Percentiles rank a stretch among this genome's conserved stretches.
These are phyloP conservation scores for Callionymus lyra DNA, from an alignment of 2,113 vertebrate species.

Conservation along the genomic window DNA sequence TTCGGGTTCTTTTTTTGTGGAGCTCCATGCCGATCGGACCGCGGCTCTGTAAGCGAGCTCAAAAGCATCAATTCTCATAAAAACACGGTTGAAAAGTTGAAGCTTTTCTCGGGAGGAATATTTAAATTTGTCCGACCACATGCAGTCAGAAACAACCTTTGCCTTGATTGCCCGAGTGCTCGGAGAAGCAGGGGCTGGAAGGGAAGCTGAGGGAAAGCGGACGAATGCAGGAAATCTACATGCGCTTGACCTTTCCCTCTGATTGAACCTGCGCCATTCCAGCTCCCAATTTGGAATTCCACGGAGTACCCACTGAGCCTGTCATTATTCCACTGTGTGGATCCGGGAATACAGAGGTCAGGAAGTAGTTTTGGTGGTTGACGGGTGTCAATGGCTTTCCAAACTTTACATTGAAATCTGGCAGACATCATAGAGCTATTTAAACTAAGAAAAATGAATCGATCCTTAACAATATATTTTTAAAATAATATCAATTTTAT, in stretches of 20 bases:
- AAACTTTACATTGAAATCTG: too few species aligned
- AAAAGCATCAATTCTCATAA: too few species aligned
- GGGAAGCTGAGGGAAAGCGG: constrained; percentile 27
- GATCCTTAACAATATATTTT: too few species aligned
- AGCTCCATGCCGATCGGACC: too few species aligned
- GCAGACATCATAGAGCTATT: too few species aligned
- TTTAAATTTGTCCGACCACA: constrained; percentile 52
- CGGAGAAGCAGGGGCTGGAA: constrained; percentile 28
- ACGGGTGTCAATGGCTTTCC: constrained; percentile 29
- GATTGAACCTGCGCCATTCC: constrained; percentile 57
- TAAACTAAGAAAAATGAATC: too few species aligned
- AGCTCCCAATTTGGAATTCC: constrained; percentile 60
- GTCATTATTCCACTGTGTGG: constrained; percentile 51
- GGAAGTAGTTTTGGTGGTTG: constrained; percentile 49
- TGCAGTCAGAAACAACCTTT: constrained; percentile 43
- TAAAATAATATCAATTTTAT: too few species aligned
- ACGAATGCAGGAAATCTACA: constrained; percentile 42
- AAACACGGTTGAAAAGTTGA: constrained; percentile 1
- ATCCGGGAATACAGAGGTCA: constrained; percentile 46
- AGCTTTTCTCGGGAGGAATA: constrained; percentile 41
- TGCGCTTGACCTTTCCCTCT: constrained; percentile 66
- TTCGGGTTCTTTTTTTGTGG: too few species aligned
- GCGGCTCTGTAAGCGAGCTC: too few species aligned
- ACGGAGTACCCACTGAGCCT: constrained; percentile 41
- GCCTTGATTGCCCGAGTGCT: constrained; percentile 50